A percentile compares a stretch with the other conserved stretches of the same genome.
phyloP scores from a whole-genome alignment of 2,888 invertebrate genomes.

The Isoperla grammatica region DNA sequence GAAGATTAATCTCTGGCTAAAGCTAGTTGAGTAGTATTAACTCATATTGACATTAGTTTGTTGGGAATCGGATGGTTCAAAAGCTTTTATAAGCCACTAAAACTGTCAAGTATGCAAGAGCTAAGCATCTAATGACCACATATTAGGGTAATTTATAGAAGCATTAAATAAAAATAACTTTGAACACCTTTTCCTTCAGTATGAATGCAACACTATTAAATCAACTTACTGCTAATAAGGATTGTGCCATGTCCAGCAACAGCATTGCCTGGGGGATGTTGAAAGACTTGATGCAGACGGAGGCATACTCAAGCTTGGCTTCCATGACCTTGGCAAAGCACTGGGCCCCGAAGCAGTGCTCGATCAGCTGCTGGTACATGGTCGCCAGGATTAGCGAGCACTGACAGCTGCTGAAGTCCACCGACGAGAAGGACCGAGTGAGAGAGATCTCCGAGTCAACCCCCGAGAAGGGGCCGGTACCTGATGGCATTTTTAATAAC shows the following conservation, averaged over 20 bases:
- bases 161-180: no score
- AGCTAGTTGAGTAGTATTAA: no score
- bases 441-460: neutral
- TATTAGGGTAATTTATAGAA: no score
- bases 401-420: conserved; percentile 53
- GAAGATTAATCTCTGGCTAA: no score
- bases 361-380: conserved; percentile 53
- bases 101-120: no score
- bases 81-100: no score
- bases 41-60: no score
- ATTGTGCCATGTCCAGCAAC: conserved; percentile 47
- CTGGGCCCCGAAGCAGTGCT: conserved; percentile 56
- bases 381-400: conserved; percentile 52
- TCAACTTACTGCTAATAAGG: neutral
- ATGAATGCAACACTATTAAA: neutral
- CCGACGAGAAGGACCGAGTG: conserved; percentile 18
- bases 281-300: conserved; percentile 49
- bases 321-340: conserved; percentile 48
- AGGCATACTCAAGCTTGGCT: conserved; percentile 53
- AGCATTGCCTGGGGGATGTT: conserved; percentile 55
- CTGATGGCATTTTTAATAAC: no score
- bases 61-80: no score
- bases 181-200: no score
- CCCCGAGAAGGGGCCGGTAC: no score
- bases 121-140: no score